Evolutionary conservation across 2,797 vertebrate genomes (phyloP).

Genomic region (Cuculus canorus): DNA sequence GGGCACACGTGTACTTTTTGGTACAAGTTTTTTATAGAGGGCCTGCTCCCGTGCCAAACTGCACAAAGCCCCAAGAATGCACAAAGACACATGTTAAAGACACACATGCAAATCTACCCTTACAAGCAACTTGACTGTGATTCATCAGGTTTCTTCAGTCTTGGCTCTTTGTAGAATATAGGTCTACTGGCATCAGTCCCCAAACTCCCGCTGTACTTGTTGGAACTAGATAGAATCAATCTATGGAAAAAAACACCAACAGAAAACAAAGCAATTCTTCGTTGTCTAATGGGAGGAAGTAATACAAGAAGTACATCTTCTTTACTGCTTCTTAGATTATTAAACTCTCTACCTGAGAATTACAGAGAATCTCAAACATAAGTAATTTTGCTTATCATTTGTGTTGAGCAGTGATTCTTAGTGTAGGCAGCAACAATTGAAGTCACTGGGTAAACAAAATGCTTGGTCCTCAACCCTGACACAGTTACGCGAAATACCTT

Average conservation of each 20-base stretch:
- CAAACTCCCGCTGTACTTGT: not conserved
- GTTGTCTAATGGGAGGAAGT: not conserved
- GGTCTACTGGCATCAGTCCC: not conserved
- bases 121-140: not conserved
- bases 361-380: not conserved
- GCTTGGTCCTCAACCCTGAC: not conserved
- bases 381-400: not conserved
- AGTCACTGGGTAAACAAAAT: not conserved
- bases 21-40: too few relatives aligned
- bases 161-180: not conserved
- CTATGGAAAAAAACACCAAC: fast-evolving
- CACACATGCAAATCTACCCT: too few relatives aligned
- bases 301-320: not conserved
- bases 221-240: not conserved
- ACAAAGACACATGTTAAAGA: too few relatives aligned
- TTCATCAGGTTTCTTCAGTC: not conserved
- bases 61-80: too few relatives aligned
- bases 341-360: not conserved
- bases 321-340: not conserved
- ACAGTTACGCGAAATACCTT: not conserved
- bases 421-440: not conserved
- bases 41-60: too few relatives aligned
- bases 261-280: not conserved
- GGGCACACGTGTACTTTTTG: too few relatives aligned
- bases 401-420: not conserved